Percentiles rank a stretch among this genome's conserved stretches.
phyloP scores from a whole-genome alignment of 2,113 vertebrate species.

The Laticauda colubrina region DNA sequence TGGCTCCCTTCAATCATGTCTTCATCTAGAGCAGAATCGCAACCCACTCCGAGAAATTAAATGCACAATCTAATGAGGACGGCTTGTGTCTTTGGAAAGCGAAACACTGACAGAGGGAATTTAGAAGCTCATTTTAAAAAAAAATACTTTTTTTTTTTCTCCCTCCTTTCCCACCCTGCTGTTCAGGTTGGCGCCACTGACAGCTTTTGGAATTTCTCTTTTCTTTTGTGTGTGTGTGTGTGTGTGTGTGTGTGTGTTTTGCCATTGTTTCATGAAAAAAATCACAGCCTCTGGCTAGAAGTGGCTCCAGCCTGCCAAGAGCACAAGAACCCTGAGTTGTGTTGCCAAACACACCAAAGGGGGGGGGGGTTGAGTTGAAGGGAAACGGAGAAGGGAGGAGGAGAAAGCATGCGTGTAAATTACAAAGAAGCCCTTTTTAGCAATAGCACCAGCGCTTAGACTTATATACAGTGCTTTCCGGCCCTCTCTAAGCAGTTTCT shows the following conservation, averaged over 20 bases:
- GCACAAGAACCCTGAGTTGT: too few species aligned
- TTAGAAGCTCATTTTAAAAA: neutral
- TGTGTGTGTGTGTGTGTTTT: neutral
- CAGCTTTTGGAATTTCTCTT: neutral
- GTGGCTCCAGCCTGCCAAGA: neutral
- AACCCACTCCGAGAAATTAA: conserved; percentile 30
- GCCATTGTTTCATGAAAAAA: neutral
- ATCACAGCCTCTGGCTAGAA: neutral
- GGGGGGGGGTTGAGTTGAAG: neutral
- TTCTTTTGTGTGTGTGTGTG: too few species aligned
- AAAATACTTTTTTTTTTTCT: neutral
- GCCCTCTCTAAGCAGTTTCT: too few species aligned
- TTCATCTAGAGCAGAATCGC: conserved; percentile 21
- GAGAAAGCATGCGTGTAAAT: neutral
- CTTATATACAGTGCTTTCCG: too few species aligned
- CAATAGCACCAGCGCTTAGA: too few species aligned
- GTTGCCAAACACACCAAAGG: neutral
- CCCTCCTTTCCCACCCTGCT: neutral
- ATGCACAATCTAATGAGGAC: conserved; percentile 33
- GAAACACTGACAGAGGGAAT: conserved; percentile 10
- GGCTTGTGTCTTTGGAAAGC: conserved; percentile 24
- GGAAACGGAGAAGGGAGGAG: neutral
- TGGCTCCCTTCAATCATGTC: conserved; percentile 16
- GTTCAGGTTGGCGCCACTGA: neutral
- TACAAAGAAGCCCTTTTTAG: neutral